Conservation (phyloP, 37 sponge, comb jelly and placozoan genomes). For the Eunapius fragilis region DNA sequence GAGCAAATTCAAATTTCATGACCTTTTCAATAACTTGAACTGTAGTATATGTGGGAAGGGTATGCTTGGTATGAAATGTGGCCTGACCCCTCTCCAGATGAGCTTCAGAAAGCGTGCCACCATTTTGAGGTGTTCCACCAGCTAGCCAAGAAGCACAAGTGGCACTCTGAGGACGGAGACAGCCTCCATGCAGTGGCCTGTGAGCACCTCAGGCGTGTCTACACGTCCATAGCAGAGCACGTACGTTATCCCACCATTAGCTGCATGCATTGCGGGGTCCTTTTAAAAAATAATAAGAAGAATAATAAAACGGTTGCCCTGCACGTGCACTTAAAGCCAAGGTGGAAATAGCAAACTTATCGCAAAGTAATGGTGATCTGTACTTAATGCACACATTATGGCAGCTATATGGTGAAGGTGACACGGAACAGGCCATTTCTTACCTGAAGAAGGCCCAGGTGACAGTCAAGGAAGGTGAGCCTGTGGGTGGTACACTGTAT, state of each 20-base stretch:
- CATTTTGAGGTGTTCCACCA: constrained; percentile 76
- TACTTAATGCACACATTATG: no score
- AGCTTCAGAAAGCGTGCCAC: constrained; percentile 44
- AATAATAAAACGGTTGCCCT: no score
- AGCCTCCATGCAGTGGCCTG: constrained; percentile 67
- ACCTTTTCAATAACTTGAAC: no score
- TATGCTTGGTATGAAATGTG: no score
- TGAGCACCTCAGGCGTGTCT: constrained; percentile 81
- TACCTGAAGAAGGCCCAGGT: constrained; percentile 77
- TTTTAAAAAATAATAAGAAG: no score
- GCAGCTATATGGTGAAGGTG: constrained; percentile 23
- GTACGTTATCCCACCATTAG: constrained; percentile 5
- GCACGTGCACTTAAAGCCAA: no score
- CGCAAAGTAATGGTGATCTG: no score
- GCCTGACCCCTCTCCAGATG: constrained; percentile 43
- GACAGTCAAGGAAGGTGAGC: constrained; percentile 67
- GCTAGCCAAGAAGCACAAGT: constrained; percentile 63
- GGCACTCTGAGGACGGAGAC: constrained; percentile 84
- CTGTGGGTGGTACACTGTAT: neutral
- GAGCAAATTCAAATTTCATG: no score
- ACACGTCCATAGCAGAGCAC: constrained; percentile 81
- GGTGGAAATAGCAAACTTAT: no score
- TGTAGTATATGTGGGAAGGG: no score
- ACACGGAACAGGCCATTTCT: constrained; percentile 21
- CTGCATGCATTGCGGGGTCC: neutral